phyloP scores from a whole-genome alignment of 2,888 invertebrate genomes.

The Trichogramma evanescens region DNA sequence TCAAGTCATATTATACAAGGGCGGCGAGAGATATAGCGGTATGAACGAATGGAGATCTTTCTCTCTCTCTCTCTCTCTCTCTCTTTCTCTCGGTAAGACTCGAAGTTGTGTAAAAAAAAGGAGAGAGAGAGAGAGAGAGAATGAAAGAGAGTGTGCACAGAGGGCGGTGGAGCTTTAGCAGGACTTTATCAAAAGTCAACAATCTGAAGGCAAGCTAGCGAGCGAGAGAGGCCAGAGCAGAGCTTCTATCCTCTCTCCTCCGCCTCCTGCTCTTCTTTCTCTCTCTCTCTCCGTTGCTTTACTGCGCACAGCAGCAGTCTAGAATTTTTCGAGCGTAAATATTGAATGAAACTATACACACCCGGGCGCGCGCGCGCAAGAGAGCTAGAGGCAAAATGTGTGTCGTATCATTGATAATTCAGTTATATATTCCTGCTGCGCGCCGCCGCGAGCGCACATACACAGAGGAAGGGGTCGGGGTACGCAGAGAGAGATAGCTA shows the following conservation, averaged over 20 bases:
- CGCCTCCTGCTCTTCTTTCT: neutral
- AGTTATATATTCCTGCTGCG: too few species aligned
- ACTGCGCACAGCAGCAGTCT: neutral
- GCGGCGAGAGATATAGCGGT: neutral
- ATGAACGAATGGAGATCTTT: neutral
- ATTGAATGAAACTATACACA: constrained; percentile 2
- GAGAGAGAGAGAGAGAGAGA: neutral
- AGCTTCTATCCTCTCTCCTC: neutral
- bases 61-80: neutral
- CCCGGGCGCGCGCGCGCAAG: neutral
- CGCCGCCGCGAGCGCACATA: too few species aligned
- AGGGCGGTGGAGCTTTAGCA: neutral
- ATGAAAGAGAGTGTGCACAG: neutral
- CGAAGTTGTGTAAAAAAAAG: neutral
- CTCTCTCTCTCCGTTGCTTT: neutral
- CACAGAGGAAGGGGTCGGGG: too few species aligned
- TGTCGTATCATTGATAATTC: constrained; percentile 3
- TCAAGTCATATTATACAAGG: neutral
- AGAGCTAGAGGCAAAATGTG: neutral
- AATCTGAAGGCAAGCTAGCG: neutral
- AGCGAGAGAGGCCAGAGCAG: too few species aligned
- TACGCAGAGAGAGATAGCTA: too few species aligned
- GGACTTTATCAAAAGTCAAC: constrained; percentile 8
- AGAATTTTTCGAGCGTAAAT: constrained; percentile 2
- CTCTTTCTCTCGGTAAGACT: neutral